These are phyloP conservation scores for Saguinus imperator DNA, from an alignment of 2,113 vertebrate species.

Conservation along the genomic window DNA sequence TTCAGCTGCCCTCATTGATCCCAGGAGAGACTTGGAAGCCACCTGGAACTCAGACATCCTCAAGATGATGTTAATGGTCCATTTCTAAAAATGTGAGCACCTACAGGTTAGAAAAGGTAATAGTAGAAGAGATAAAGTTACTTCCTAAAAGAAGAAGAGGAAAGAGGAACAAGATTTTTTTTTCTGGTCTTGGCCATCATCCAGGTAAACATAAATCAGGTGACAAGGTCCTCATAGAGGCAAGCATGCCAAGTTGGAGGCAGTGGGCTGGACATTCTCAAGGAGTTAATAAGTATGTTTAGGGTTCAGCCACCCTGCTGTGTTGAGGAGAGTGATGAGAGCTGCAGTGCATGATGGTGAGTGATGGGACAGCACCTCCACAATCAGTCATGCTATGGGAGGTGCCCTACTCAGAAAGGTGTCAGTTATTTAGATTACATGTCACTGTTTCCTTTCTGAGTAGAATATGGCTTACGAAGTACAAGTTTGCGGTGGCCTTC, in stretches of 20 bases:
- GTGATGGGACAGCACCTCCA: not conserved
- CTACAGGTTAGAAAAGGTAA: not conserved
- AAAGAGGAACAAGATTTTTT: not conserved
- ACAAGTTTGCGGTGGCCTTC: not conserved
- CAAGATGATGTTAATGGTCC: no score
- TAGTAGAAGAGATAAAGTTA: not conserved
- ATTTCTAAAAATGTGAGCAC: not conserved
- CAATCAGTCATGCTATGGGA: no score
- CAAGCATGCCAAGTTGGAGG: not conserved
- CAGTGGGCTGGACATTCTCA: not conserved
- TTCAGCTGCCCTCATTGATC: not conserved
- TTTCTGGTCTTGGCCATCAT: not conserved
- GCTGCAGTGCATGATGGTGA: not conserved
- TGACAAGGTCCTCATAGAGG: not conserved
- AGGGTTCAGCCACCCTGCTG: not conserved
- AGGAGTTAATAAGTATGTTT: not conserved
- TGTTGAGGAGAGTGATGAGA: not conserved
- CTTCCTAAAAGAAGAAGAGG: not conserved
- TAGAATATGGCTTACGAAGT: not conserved
- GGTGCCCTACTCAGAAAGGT: not conserved
- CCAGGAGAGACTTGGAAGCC: not conserved
- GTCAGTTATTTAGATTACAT: not conserved
- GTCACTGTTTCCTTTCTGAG: not conserved
- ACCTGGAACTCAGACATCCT: not conserved
- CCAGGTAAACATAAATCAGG: not conserved